Base-by-base conservation (phyloP, 2,797 vertebrate species). In the Labroides dimidiatus region DNA sequence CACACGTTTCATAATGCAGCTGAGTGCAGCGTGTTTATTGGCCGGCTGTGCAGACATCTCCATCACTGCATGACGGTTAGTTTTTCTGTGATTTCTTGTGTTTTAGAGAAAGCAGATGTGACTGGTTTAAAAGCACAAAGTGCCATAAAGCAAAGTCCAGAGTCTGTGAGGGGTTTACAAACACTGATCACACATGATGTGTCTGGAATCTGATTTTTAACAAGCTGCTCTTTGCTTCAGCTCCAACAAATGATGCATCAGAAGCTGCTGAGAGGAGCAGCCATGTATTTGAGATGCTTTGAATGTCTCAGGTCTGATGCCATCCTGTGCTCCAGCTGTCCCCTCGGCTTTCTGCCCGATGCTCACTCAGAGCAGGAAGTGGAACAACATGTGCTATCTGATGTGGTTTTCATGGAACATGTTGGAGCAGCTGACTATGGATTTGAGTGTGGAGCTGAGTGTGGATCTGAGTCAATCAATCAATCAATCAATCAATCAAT, bases 1-100 rank as follows among this genome's bases (percentile, higher is more conserved):
- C 60, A 68, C 74, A 51, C 78, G 64, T 77, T 69, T 78, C 90
- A 76, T 33, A 55, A 44, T 55, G 64, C 24, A 39, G 52, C 51
- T 36, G 48, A 65, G 24, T 49, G 44, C 92, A 65, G 24, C 51
- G 42, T 92, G 92, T 94, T 94, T 93, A 93, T 90, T 93, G 91
- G 91, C 87, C 52, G 52, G 60, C 56, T 6, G 41, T 19, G 54
- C 85, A 84, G 85, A 90, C 85, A 48, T 84, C 65, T 93, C 78
- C 69, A 90, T 92, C 86, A 92, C 71, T 73, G 76, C 54, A 62
- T 57, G 80, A 87, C 82, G 82, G 82, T 85, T 84, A 85, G 77
- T 88, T 81, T 91, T 90, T 86, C 54, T 59, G 79, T 72, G 77
- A 86, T 78, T 86, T 90, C 85, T 84, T 47, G 75, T 89, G 87